Evolutionary conservation across 30 jellyfish, hydroid and myxozoan genomes (phyloP).

Genomic region (Kudoa iwatai): DNA sequence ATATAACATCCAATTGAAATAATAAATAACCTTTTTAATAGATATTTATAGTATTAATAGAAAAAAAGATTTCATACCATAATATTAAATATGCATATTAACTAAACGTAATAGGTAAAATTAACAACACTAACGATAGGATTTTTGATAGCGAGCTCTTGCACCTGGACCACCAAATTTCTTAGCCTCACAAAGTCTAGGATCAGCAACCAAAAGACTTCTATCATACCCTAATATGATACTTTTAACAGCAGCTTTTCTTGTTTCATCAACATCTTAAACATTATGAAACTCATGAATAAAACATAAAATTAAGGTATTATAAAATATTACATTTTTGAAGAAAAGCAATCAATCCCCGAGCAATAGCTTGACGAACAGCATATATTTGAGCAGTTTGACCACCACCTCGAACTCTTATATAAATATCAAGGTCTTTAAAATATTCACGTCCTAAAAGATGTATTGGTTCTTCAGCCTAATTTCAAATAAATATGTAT

Average conservation of each 20-base stretch:
- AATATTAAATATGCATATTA: too few species aligned
- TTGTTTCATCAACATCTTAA: constrained; percentile 87
- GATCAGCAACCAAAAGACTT: constrained; percentile 74
- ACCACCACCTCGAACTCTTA: constrained; percentile 88
- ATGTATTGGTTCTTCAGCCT: constrained; percentile 61
- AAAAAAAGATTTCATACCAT: too few species aligned
- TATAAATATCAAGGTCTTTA: constrained; percentile 66
- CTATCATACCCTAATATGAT: constrained; percentile 50
- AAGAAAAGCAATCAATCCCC: constrained; percentile 51
- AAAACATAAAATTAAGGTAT: too few species aligned
- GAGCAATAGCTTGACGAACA: constrained; percentile 81
- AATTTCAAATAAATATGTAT: neutral
- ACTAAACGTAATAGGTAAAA: too few species aligned
- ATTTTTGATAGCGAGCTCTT: constrained; percentile 94
- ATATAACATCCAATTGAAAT: too few species aligned
- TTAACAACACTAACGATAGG: constrained; percentile 39
- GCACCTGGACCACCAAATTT: constrained; percentile 99
- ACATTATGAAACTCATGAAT: too few species aligned
- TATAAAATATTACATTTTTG: constrained; percentile 55
- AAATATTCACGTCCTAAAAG: constrained; percentile 55
- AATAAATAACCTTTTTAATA: too few species aligned
- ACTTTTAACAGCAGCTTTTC: constrained; percentile 53
- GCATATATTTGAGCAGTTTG: constrained; percentile 71
- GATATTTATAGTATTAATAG: too few species aligned
- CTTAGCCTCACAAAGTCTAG: constrained; percentile 98